These are phyloP conservation scores for Oscheius onirici DNA, from an alignment of 2,888 invertebrate genomes.

Conservation along the genomic window DNA sequence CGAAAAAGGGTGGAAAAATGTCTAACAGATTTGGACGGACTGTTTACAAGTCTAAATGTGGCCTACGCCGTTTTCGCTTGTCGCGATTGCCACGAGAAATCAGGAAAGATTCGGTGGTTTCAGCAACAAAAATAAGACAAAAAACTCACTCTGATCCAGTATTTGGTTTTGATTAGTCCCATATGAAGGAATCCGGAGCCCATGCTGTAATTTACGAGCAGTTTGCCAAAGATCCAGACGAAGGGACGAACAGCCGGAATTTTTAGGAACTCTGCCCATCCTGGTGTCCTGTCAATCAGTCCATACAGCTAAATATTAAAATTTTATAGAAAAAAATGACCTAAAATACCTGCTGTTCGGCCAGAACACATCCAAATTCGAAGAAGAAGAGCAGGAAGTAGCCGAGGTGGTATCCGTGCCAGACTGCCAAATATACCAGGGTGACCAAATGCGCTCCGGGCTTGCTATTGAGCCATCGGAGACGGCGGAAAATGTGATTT, in stretches of 20 bases:
- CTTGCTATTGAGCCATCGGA: slow-evolving; percentile 88
- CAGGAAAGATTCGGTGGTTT: too few species aligned
- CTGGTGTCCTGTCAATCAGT: slow-evolving; percentile 62
- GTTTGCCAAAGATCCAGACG: slow-evolving; percentile 66
- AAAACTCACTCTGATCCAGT: slow-evolving; percentile 64
- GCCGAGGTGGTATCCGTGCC: slow-evolving; percentile 94
- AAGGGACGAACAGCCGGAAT: slow-evolving; percentile 55
- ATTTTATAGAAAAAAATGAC: slow-evolving; percentile 49
- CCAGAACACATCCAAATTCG: slow-evolving; percentile 87
- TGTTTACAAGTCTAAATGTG: too few species aligned
- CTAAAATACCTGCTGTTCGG: slow-evolving; percentile 86
- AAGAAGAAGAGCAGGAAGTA: slow-evolving; percentile 92
- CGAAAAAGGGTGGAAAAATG: too few species aligned
- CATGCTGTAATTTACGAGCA: slow-evolving; percentile 67
- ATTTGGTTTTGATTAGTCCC: slow-evolving; percentile 70
- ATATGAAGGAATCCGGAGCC: slow-evolving; percentile 70
- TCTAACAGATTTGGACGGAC: too few species aligned
- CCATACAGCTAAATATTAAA: slow-evolving; percentile 57
- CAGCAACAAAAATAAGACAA: neutral
- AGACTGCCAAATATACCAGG: slow-evolving; percentile 86
- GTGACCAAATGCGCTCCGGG: slow-evolving; percentile 84
- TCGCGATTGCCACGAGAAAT: too few species aligned
- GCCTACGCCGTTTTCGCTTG: too few species aligned
- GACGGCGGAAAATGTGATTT: slow-evolving; percentile 88
- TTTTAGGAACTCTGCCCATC: slow-evolving; percentile 54